Base-by-base conservation (phyloP, 1,140 invertebrate genomes). In the Contarinia nasturtii region DNA sequence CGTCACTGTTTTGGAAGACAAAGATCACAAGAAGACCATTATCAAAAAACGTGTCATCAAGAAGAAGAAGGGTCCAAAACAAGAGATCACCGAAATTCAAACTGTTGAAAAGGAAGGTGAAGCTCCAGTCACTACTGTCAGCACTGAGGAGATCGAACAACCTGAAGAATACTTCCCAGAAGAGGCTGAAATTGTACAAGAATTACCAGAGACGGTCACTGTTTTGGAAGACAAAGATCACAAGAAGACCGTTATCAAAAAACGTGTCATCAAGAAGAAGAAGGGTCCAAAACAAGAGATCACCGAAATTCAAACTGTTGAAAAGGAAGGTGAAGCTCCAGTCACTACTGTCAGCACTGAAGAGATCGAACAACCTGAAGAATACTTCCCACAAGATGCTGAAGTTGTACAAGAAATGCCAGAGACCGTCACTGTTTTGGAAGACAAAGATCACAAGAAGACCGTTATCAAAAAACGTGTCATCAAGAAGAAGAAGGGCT, bases 31-130 rank as follows among this genome's bases (percentile, higher is more conserved):
- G 4, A 67, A 66, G 43, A 61, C 64, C 4, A 67, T 69, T 49
- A 61, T 61, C 7, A 62, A 66, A 10, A 67, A 66, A 5, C 61
- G 63, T 44, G 58, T 65, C 14, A 67, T 64, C 15, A 65, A 61
- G 46, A 64, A 62, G 49, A 57, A 60, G 17, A 57, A 56, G 15
- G 65, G 59, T 2, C 46, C 58, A 0, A 62, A 66, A 51, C 59
- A 67, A 57, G 57, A 68, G 50, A 56, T 66, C 2, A 66, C 63
- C 2, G 66, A 69, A 54, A 58, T 66, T 21, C 55, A 61, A 38
- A 65, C 60, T 5, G 51, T 68, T 3, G 60, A 68, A 50, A 63
- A 68, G 50, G 64, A 65, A 48, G 65, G 64, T 42, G 63, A 68
- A 48, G 49, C 46, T 11, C 61, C 65, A 12, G 45, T 60, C 7